Conservation (phyloP, 1,140 invertebrate genomes). For the Pogonomyrmex californicus region DNA sequence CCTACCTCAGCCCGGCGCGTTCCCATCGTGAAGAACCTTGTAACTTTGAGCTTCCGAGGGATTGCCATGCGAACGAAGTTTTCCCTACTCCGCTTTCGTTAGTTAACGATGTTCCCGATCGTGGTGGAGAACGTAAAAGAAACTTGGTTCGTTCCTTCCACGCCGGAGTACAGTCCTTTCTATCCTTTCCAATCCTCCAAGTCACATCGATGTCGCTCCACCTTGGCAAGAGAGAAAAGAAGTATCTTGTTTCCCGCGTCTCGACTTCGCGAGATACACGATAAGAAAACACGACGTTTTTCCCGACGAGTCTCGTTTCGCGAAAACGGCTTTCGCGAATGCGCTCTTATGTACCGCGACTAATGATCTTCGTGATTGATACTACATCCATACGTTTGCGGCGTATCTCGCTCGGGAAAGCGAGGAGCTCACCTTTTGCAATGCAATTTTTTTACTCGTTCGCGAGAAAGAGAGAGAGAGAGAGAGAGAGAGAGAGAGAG, state of each 20-base stretch:
- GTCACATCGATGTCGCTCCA: slow-evolving; percentile 14
- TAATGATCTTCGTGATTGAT: slow-evolving; percentile 60
- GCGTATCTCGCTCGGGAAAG: not conserved
- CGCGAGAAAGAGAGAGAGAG: too few relatives aligned
- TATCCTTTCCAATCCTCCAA: slow-evolving; percentile 1
- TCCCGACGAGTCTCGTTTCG: not conserved
- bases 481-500: too few relatives aligned
- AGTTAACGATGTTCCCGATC: slow-evolving; percentile 41
- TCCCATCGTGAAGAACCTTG: not conserved
- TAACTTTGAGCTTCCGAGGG: slow-evolving; percentile 26
- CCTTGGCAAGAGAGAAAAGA: not conserved
- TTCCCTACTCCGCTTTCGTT: slow-evolving; percentile 19
- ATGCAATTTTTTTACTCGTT: slow-evolving; percentile 1
- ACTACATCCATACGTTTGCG: slow-evolving; percentile 5
- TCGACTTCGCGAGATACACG: slow-evolving; percentile 4
- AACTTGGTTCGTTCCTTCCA: slow-evolving; percentile 13
- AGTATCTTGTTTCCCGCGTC: slow-evolving; percentile 37
- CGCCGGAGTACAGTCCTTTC: not conserved
- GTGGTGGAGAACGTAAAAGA: slow-evolving; percentile 6
- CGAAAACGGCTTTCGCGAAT: slow-evolving; percentile 17
- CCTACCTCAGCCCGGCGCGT: not conserved
- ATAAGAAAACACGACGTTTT: slow-evolving; percentile 18
- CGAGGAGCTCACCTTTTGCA: not conserved
- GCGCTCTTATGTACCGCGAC: slow-evolving; percentile 32
- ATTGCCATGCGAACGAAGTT: slow-evolving; percentile 47